A percentile compares a stretch with the other conserved stretches of the same genome.
Evolutionary conservation across 2,797 vertebrate genomes (phyloP).

Genomic region (Zalophus californianus): DNA sequence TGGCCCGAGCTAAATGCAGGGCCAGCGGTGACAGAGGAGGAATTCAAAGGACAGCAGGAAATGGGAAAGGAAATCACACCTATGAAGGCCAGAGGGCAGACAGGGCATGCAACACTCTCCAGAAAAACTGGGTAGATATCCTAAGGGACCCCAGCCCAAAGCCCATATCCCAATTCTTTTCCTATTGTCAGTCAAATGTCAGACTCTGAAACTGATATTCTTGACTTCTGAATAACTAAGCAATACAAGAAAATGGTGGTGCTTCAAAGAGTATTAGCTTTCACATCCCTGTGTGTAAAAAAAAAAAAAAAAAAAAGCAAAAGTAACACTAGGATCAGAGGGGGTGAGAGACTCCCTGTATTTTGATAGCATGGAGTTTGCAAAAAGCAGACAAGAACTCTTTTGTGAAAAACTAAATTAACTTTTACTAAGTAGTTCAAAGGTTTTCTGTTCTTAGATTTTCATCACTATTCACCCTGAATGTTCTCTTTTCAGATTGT

Average conservation of each 20-base stretch:
- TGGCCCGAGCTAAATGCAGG: not conserved
- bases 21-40: not conserved
- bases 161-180: not conserved
- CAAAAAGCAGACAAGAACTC: constrained; percentile 72
- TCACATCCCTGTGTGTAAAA: not conserved
- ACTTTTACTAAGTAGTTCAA: constrained; percentile 73
- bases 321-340: constrained; percentile 41
- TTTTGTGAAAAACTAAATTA: constrained; percentile 73
- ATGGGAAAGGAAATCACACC: not conserved
- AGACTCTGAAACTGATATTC: constrained; percentile 53
- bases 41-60: not conserved
- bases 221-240: constrained; percentile 55
- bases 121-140: not conserved
- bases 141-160: not conserved
- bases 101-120: not conserved
- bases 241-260: constrained; percentile 60
- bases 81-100: not conserved
- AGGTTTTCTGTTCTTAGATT: constrained; percentile 73
- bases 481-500: constrained; percentile 56
- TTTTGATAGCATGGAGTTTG: constrained; percentile 66
- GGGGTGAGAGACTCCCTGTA: constrained; percentile 34
- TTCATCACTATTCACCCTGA: constrained; percentile 69
- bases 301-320: constrained; percentile 17
- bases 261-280: constrained; percentile 71
- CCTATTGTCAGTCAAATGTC: not conserved